Evolutionary conservation across 2,113 vertebrate genomes (phyloP).

Genomic region (Bostrychus sinensis): DNA sequence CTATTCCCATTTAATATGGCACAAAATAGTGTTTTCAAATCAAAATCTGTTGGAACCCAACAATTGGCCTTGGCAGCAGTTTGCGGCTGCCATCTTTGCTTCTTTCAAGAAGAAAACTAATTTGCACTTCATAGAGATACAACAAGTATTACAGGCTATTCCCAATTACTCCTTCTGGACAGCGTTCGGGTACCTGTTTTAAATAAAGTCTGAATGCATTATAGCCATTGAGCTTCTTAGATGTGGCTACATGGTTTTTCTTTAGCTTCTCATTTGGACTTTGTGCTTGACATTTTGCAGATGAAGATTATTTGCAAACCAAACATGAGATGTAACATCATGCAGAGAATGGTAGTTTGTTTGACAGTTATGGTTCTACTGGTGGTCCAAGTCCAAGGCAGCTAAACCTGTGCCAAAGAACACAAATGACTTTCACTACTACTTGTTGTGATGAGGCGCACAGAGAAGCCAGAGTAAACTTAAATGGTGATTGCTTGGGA

Average conservation of each 20-base stretch:
- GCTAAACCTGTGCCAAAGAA: constrained; percentile 50
- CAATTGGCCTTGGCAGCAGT: constrained; percentile 83
- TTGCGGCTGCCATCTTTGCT: constrained; percentile 82
- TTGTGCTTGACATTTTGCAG: constrained; percentile 46
- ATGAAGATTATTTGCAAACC: constrained; percentile 59
- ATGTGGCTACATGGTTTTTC: constrained; percentile 47
- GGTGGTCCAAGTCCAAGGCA: constrained; percentile 39
- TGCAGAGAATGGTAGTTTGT: constrained; percentile 38
- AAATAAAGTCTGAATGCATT: constrained; percentile 57
- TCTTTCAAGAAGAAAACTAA: constrained; percentile 83
- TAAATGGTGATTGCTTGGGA: constrained; percentile 31
- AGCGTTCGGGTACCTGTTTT: constrained; percentile 55
- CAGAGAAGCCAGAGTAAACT: constrained; percentile 53
- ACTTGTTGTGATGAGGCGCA: constrained; percentile 50
- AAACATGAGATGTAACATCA: constrained; percentile 63
- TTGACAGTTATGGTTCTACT: constrained; percentile 33
- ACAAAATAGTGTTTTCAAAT: constrained; percentile 59
- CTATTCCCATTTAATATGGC: constrained; percentile 48
- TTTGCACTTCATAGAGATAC: constrained; percentile 76
- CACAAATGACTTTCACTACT: constrained; percentile 50
- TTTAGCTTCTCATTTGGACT: constrained; percentile 41
- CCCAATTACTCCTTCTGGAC: constrained; percentile 51
- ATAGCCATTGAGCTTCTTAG: constrained; percentile 47
- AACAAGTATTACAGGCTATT: constrained; percentile 55
- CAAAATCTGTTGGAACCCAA: constrained; percentile 81